A percentile compares a stretch with the other conserved stretches of the same genome.
phyloP scores from a whole-genome alignment of 92 coral and sea anemone genomes.

The Paramuricea clavata region DNA sequence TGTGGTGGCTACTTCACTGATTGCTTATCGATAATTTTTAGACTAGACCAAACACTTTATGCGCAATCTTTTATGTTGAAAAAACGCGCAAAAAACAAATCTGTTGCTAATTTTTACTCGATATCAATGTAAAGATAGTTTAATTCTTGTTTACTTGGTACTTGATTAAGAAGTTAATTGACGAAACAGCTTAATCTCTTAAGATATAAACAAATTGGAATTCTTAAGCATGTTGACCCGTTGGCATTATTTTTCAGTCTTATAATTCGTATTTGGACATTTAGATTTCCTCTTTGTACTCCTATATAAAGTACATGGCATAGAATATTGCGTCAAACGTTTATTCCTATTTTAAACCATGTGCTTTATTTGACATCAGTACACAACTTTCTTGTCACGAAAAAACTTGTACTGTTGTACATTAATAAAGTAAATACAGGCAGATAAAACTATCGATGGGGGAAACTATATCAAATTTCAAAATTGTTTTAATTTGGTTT shows the following conservation, averaged over 20 bases:
- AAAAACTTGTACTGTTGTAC: neutral
- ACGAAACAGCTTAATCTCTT: neutral
- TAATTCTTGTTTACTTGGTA: neutral
- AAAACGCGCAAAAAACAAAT: neutral
- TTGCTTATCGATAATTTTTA: neutral
- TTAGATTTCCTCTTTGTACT: neutral
- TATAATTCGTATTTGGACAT: neutral
- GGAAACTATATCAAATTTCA: neutral
- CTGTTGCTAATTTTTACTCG: neutral
- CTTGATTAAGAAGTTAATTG: neutral
- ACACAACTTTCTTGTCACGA: neutral
- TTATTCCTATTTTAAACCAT: too few relatives aligned
- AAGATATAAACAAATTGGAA: neutral
- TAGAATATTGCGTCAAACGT: too few relatives aligned
- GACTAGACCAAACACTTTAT: neutral
- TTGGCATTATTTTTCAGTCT: too few relatives aligned
- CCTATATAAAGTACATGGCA: too few relatives aligned
- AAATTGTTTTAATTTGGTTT: neutral
- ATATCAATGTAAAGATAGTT: neutral
- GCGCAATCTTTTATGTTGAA: neutral
- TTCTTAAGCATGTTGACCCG: neutral
- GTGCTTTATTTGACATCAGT: neutral
- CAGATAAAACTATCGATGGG: neutral
- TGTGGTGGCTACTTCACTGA: neutral
- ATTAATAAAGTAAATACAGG: too few relatives aligned